A percentile compares a stretch with the other conserved stretches of the same genome.
These are phyloP conservation scores for Rhipidura dahli DNA, from an alignment of 2,113 vertebrate species.

Conservation along the genomic window DNA sequence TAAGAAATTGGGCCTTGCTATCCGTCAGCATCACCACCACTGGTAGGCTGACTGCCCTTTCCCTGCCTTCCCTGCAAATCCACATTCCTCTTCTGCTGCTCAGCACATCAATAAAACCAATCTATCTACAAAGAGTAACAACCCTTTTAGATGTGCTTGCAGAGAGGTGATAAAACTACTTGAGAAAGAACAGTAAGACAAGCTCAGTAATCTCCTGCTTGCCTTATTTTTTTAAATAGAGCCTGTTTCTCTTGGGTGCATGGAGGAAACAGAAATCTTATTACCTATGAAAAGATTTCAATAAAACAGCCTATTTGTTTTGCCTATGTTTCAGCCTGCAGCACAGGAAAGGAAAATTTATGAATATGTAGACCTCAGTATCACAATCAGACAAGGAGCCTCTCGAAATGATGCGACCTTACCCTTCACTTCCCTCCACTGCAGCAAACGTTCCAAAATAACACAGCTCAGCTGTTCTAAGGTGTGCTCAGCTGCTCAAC, in stretches of 20 bases:
- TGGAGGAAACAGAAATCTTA: not conserved
- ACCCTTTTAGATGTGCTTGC: not conserved
- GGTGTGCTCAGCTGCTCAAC: not conserved
- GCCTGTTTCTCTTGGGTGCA: not conserved
- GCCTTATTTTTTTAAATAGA: not conserved
- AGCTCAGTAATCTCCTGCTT: not conserved
- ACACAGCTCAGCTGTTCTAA: rapidly evolving
- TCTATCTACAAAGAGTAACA: not conserved
- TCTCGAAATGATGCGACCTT: not conserved
- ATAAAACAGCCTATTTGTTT: not conserved
- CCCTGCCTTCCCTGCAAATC: not conserved
- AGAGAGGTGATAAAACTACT: not conserved
- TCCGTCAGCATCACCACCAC: not conserved
- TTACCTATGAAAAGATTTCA: not conserved
- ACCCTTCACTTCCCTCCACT: not conserved
- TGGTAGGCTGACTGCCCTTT: not conserved
- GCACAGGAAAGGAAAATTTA: not conserved
- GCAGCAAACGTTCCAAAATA: not conserved
- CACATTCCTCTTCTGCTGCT: not conserved
- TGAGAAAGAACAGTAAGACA: not conserved
- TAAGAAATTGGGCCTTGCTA: not conserved
- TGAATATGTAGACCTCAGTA: not conserved
- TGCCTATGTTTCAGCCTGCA: not conserved
- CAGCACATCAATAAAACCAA: not conserved
- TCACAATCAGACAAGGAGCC: not conserved